Base-by-base conservation (phyloP, 1,140 invertebrate genomes). In the Kradibia gibbosae region DNA sequence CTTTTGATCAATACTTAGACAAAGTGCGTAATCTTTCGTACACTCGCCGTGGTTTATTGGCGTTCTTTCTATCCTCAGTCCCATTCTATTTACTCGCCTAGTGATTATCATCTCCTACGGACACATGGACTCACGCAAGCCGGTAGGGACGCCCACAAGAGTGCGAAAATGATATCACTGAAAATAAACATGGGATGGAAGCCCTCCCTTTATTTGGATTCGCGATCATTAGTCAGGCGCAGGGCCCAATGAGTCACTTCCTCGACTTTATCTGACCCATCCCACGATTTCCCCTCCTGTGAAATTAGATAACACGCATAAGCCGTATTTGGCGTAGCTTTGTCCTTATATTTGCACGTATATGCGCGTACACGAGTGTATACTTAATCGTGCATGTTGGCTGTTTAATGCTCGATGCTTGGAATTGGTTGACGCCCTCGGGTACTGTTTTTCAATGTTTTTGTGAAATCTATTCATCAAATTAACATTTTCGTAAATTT, bases 21-120 rank as follows among this genome's bases (percentile, higher is more conserved):
- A 72, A 72, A 53, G 42, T 42, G 39, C 36, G 36, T 13, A 13
- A 45, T 45, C n/a, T n/a, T 45, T 10, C 42, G 20, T 17, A 88
- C 85, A 36, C 92, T 93, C 22, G 92, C 84, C 0, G 70, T 65
- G 13, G 92, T 57, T 71, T 70, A 70, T 78, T 50, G 42, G 34
- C n/a, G n/a, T 42, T 50, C 39, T 74, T 73, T 73, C 13, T 50
- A 25, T 39, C 11, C 22, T 53, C 10, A 20, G 13, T 22, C 13
- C 10, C 50, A 48, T 17, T 22, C 3, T 53, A 17, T 53, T 53
- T 11, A 53, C 50, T 17, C 5, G 15, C 3, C 55, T 13, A 25
- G 25, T 13, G 22, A 57, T 57, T 5, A 57, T 57, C 67, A 48
- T n/a, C 34, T 8, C 1, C 28, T 22, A 39, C 39, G n/a, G n/a